phyloP scores from a whole-genome alignment of 2,797 vertebrate genomes.

The Zenarchopterus dispar region DNA sequence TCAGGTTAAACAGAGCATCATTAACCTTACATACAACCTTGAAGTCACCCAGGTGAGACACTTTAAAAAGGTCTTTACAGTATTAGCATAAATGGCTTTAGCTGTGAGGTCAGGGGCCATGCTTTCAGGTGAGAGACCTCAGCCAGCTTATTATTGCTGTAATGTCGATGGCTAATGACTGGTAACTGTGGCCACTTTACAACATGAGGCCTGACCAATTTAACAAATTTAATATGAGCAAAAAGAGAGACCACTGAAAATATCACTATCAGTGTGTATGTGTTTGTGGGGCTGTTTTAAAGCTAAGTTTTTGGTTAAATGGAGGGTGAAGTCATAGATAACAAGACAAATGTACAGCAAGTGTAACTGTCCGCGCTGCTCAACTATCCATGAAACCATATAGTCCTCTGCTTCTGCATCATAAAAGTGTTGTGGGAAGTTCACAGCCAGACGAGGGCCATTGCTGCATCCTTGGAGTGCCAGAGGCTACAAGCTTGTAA shows the following conservation, averaged over 20 bases:
- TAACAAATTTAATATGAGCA: constrained; percentile 65
- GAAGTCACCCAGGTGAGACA: constrained; percentile 28
- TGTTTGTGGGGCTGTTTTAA: constrained; percentile 45
- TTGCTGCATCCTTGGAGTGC: constrained; percentile 46
- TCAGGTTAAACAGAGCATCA: constrained; percentile 41
- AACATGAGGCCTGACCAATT: constrained; percentile 69
- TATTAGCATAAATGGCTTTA: constrained; percentile 45
- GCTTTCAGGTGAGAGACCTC: constrained; percentile 51
- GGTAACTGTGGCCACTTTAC: constrained; percentile 54
- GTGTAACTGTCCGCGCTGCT: constrained; percentile 46
- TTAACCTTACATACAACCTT: constrained; percentile 46
- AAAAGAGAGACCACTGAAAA: constrained; percentile 31
- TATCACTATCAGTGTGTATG: constrained; percentile 37
- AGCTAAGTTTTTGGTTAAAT: constrained; percentile 59
- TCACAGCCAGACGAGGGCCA: constrained; percentile 43
- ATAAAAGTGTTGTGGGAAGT: constrained; percentile 50
- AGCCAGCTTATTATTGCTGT: constrained; percentile 64
- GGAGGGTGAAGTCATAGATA: constrained; percentile 60
- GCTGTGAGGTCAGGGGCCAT: constrained; percentile 60
- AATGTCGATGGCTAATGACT: constrained; percentile 64
- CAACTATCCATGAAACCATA: constrained; percentile 50
- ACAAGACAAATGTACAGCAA: constrained; percentile 51
- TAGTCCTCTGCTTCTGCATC: constrained; percentile 32
- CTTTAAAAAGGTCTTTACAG: constrained; percentile 33
- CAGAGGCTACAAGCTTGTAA: constrained; percentile 56